phyloP scores from a whole-genome alignment of 2,888 invertebrate species.

The Phengaris arion region DNA sequence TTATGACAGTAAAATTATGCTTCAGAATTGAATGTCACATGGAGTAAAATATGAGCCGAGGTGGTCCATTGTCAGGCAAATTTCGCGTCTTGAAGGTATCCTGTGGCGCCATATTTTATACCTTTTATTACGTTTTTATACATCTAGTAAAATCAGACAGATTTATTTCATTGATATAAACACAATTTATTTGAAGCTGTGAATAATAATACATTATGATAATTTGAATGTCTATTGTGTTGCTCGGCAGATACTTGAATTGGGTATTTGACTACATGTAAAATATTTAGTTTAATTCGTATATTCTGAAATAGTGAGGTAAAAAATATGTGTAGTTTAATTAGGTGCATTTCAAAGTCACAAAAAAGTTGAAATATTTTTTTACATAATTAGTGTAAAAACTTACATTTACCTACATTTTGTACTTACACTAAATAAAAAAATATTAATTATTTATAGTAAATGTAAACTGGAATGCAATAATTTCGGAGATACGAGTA shows the following conservation, averaged over 20 bases:
- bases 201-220: constrained; percentile 2
- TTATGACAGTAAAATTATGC: background rate
- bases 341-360: too few relatives aligned
- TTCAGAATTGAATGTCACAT: background rate
- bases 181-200: background rate
- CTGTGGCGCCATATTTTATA: background rate
- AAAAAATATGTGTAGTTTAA: too few relatives aligned
- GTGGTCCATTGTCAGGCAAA: background rate
- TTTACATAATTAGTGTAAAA: too few relatives aligned
- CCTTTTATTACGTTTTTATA: background rate
- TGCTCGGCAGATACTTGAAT: background rate
- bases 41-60: background rate
- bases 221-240: background rate
- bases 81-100: background rate
- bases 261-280: too few relatives aligned
- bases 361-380: too few relatives aligned
- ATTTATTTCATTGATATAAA: background rate
- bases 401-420: too few relatives aligned
- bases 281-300: too few relatives aligned
- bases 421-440: too few relatives aligned
- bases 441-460: too few relatives aligned
- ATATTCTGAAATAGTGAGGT: too few relatives aligned
- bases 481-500: too few relatives aligned
- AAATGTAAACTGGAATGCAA: too few relatives aligned
- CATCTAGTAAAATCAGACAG: background rate